These are phyloP conservation scores for Epizoanthus fatuus DNA, from an alignment of 92 coral and sea anemone species.

Conservation along the genomic window DNA sequence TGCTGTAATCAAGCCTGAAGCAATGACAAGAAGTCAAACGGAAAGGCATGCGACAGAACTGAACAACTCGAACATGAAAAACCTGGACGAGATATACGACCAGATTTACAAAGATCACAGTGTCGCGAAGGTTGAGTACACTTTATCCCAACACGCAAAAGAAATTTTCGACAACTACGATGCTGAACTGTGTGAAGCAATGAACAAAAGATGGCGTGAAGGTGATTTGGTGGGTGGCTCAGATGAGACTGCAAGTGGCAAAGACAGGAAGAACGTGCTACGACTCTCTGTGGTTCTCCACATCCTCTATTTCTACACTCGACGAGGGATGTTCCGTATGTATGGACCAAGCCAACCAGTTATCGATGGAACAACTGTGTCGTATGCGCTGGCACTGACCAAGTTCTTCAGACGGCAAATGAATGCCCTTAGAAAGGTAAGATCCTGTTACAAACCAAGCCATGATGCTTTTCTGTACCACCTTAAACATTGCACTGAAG, in stretches of 20 bases:
- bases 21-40: too few species aligned
- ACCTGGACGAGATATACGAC: too few species aligned
- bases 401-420: neutral
- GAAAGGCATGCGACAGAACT: too few species aligned
- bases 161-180: neutral
- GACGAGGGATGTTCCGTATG: neutral
- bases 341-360: neutral
- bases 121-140: neutral
- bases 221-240: neutral
- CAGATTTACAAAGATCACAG: too few species aligned
- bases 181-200: neutral
- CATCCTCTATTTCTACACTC: neutral
- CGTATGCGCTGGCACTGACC: neutral
- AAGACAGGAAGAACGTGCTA: neutral
- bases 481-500: too few species aligned
- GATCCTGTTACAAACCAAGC: too few species aligned
- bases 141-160: neutral
- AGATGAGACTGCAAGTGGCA: neutral
- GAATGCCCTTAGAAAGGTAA: slow-evolving; percentile 10
- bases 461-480: too few species aligned
- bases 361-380: neutral
- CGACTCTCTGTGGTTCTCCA: neutral
- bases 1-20: too few species aligned
- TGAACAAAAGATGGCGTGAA: neutral
- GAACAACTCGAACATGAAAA: too few species aligned